phyloP scores from a whole-genome alignment of 2,113 vertebrate genomes.

The Jacana jacana region DNA sequence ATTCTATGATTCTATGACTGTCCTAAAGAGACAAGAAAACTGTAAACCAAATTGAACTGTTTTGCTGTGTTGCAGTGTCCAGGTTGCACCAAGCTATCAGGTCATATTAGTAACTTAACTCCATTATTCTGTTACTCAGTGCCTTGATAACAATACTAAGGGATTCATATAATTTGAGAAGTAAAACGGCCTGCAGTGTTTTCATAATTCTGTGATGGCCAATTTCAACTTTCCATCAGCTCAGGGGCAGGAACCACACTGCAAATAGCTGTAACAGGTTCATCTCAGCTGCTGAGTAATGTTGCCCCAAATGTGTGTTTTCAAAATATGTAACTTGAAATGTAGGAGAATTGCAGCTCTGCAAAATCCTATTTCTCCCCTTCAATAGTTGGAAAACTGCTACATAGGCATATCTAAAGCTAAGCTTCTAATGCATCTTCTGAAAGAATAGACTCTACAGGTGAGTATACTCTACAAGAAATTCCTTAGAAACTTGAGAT shows the following conservation, averaged over 20 bases:
- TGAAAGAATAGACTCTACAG: background rate
- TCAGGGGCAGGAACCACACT: background rate
- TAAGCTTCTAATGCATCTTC: background rate
- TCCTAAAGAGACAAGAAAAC: background rate
- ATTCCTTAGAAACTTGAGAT: background rate
- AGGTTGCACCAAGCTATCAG: no score
- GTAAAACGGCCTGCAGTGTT: background rate
- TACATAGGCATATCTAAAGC: background rate
- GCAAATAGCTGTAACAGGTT: background rate
- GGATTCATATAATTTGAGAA: background rate
- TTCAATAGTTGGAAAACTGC: background rate
- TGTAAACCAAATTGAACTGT: background rate
- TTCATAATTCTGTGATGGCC: background rate
- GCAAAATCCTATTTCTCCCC: background rate
- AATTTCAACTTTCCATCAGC: background rate
- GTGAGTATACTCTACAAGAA: background rate
- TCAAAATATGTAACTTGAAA: background rate
- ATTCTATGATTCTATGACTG: background rate
- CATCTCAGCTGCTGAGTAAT: background rate
- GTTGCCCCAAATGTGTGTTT: background rate
- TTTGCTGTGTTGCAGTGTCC: background rate
- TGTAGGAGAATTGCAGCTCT: background rate
- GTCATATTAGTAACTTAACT: background rate
- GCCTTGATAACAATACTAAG: background rate
- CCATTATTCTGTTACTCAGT: background rate